Base-by-base conservation (phyloP, 2,888 invertebrate genomes). In the Hemistola chrysoprasaria region DNA sequence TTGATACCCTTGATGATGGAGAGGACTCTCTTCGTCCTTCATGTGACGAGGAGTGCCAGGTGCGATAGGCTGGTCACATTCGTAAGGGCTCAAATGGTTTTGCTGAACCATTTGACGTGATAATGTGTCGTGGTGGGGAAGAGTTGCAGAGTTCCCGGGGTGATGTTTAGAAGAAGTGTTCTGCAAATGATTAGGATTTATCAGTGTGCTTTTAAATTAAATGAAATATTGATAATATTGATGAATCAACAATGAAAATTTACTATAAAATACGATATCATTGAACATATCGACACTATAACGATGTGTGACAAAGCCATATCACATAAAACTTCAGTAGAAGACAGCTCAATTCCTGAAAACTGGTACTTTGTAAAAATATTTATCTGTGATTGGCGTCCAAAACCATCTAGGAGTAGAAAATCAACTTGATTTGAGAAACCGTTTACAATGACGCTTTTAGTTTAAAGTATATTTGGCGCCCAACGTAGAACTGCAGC, bases 161-260 rank as follows among this genome's bases (percentile, higher is more conserved):
- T 87, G 93, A 58, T 93, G 93, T 78, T 94, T 94, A 94, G 94
- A 94, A 93, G 94, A 94, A 93, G 93, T 94, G 93, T 94, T 94
- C 94, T 95, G 94, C 60, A 81, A 79, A 70, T 59, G 53, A 41
- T n/a, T n/a, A 10, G 10, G 16, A n/a, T n/a, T n/a, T n/a, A n/a
- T n/a, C n/a, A n/a, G n/a, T n/a, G n/a, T n/a, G n/a, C n/a, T n/a
- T n/a, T n/a, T n/a, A n/a, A n/a, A n/a, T n/a, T n/a, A n/a, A n/a
- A n/a, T n/a, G n/a, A n/a, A n/a, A n/a, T n/a, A n/a, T n/a, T n/a
- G n/a, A n/a, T n/a, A n/a, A n/a, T n/a, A n/a, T n/a, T n/a, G n/a
- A n/a, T n/a, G n/a, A n/a, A n/a, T n/a, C n/a, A n/a, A n/a, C n/a
- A n/a, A n/a, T n/a, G n/a, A n/a, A n/a, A n/a, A n/a, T n/a, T n/a